Conservation (phyloP, 2,113 vertebrate genomes). For the Neodon shergylaensis region DNA sequence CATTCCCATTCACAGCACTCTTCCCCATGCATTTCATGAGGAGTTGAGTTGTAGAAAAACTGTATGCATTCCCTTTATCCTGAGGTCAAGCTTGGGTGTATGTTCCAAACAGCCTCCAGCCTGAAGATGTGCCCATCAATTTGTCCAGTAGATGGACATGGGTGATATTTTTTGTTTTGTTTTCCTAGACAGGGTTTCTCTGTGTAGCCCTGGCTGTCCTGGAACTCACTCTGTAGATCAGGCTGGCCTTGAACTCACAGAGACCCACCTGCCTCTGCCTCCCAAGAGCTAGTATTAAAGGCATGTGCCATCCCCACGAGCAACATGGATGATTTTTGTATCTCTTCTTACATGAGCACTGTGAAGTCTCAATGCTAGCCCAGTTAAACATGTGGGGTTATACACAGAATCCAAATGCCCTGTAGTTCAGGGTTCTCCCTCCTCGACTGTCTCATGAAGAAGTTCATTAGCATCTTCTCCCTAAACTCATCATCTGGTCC, state of each 20-base stretch:
- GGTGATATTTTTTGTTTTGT: no score
- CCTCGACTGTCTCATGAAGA: background rate
- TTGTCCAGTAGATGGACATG: background rate
- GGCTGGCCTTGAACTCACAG: no score
- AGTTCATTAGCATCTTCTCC: background rate
- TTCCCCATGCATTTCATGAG: background rate
- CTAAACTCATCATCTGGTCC: background rate
- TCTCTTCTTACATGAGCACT: background rate
- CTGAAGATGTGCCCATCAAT: background rate
- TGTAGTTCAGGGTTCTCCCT: background rate
- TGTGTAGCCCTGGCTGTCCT: no score
- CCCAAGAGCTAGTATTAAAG: no score
- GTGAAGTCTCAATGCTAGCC: background rate
- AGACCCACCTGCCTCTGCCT: no score
- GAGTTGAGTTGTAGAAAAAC: background rate
- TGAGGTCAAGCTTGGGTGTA: fast-evolving
- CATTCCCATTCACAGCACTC: background rate
- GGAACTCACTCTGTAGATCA: no score
- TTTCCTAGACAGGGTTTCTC: no score
- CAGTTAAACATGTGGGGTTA: background rate
- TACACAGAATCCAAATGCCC: background rate
- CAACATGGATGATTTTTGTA: background rate
- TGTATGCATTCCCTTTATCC: background rate
- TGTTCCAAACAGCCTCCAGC: no score
- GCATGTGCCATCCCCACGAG: no score